Evolutionary conservation across 1,140 invertebrate species (phyloP), one percentile per base, ranked within the genome.

Genomic region (Rhyzopertha dominica): DNA sequence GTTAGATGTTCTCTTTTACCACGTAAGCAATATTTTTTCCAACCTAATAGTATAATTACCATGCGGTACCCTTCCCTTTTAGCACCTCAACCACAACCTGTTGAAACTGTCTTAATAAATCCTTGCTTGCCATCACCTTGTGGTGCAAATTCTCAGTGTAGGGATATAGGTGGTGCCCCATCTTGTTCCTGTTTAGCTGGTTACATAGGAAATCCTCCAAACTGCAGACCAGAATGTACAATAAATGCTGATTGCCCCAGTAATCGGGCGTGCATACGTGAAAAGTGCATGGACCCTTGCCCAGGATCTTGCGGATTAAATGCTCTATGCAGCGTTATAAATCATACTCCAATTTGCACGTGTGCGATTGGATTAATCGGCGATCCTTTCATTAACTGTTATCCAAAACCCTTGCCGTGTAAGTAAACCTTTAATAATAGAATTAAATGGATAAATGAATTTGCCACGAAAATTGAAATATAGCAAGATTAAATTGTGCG

Each of bases 101-200:
- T 45, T 41, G 12, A 45, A 32, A 50, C 54, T 40, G 42, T 55
- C 14, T 54, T 66, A 29, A 59, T 69, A 53, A 75, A 86, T 65
- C 83, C 84, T 24, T 88, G 85, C 62, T 66, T 80, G 8, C 84
- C 84, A 24, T 80, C 80, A 24, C 85, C 84, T 13, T 88, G 85
- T 65, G 85, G 85, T 4, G 71, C 77, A 13, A 74, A 82, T 57
- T 74, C 81, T 4, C 71, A 83, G 56, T 90, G 87, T 61, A 72
- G 76, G 50, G 67, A 78, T 43, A 67, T 75, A 29, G 75, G 78
- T 35, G 74, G 74, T 40, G 68, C 75, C 37, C 76, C 80, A 5
- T 76, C 78, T 1, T 82, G 80, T 53, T 76, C 76, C n/a, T 82
- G 80, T 52, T 51, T 76, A 13, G 57, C 67, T 19, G 70, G 64